Conservation (phyloP, 2,797 vertebrate species). For the Melanotaenia boesemani region DNA sequence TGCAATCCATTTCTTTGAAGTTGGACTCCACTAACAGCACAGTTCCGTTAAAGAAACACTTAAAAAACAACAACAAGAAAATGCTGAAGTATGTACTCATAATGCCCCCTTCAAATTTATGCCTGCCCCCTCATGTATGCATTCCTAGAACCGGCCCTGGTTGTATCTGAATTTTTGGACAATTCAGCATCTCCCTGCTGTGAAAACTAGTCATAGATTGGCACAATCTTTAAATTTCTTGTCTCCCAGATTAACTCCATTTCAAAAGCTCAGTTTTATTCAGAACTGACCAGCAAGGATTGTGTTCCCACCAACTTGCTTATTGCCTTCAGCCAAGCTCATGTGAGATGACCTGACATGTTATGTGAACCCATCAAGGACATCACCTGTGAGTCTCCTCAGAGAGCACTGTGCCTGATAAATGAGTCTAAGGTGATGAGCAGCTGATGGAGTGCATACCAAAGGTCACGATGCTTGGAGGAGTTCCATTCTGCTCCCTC, state of each 20-base stretch:
- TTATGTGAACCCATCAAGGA: slow-evolving; percentile 66
- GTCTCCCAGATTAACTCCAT: slow-evolving; percentile 48
- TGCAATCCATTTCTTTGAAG: too few relatives aligned
- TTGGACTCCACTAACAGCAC: too few relatives aligned
- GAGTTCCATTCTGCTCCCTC: slow-evolving; percentile 68
- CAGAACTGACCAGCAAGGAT: slow-evolving; percentile 54
- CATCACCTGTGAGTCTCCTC: slow-evolving; percentile 72
- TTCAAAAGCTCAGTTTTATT: slow-evolving; percentile 54
- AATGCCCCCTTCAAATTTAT: too few relatives aligned
- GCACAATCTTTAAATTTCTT: slow-evolving; percentile 29
- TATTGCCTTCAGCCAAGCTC: slow-evolving; percentile 63
- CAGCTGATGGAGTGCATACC: slow-evolving; percentile 74
- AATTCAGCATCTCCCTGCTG: slow-evolving; percentile 1
- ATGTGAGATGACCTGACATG: slow-evolving; percentile 72
- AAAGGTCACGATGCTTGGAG: slow-evolving; percentile 77
- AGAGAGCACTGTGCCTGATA: slow-evolving; percentile 69
- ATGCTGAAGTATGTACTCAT: too few relatives aligned
- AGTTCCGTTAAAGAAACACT: too few relatives aligned
- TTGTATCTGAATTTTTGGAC: slow-evolving; percentile 32
- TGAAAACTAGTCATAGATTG: slow-evolving; percentile 18
- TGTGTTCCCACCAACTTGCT: slow-evolving; percentile 55
- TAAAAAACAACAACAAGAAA: too few relatives aligned
- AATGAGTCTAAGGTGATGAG: slow-evolving; percentile 79
- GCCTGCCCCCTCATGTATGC: too few relatives aligned
- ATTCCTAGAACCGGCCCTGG: too few relatives aligned